Conservation (phyloP, 1,140 invertebrate genomes). For the Pissodes strobi region DNA sequence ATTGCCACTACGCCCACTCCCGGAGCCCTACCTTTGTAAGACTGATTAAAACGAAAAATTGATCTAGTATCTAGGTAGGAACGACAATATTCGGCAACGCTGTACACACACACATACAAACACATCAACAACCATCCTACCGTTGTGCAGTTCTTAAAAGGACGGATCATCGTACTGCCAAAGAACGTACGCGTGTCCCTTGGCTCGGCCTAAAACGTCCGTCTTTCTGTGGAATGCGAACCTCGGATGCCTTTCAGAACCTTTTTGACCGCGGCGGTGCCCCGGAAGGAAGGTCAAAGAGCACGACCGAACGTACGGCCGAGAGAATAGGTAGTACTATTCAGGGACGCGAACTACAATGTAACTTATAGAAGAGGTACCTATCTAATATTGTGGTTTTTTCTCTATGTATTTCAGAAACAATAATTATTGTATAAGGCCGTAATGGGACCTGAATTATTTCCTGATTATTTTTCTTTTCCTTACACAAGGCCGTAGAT, state of each 20-base stretch:
- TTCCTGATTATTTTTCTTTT: no score
- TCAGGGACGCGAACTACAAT: slow-evolving; percentile 1
- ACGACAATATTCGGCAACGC: slow-evolving; percentile 3
- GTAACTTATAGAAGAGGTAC: not conserved
- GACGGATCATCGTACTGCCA: slow-evolving; percentile 10
- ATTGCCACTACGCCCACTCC: no score
- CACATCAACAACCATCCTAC: not conserved
- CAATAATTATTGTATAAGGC: no score
- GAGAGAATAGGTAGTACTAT: not conserved
- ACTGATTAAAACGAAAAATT: no score
- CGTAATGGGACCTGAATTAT: no score
- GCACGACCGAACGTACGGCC: not conserved
- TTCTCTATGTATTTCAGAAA: no score
- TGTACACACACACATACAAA: not conserved
- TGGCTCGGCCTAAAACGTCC: slow-evolving; percentile 6
- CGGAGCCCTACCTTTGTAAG: no score
- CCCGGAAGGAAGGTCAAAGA: slow-evolving; percentile 26
- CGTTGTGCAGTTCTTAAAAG: slow-evolving; percentile 13
- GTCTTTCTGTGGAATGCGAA: slow-evolving; percentile 22
- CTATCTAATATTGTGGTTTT: no score
- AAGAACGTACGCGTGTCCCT: slow-evolving; percentile 5
- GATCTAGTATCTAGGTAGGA: no score
- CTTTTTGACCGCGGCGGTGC: slow-evolving; percentile 2
- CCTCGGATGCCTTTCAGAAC: slow-evolving; percentile 14
- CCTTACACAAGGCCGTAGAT: no score